Percentiles rank a stretch among this genome's conserved stretches.
Conservation (phyloP, 1,140 invertebrate species). For the Euura saliciscinereae region DNA sequence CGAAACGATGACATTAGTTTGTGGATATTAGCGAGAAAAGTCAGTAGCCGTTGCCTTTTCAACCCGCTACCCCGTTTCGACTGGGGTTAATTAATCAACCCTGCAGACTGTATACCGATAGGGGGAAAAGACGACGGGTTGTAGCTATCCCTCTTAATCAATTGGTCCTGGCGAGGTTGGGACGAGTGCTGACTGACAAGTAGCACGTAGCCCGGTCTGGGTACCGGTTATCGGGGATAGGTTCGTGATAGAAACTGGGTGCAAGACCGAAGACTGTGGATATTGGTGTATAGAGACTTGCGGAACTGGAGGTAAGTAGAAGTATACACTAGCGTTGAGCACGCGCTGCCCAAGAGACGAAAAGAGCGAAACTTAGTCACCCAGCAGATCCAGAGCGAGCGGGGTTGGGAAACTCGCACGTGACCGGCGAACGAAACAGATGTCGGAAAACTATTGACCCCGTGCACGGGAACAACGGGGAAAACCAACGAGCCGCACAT, state of each 20-base stretch:
- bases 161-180: background rate
- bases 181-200: background rate
- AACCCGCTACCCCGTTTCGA: background rate
- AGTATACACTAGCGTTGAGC: background rate
- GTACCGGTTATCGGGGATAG: background rate
- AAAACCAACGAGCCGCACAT: background rate
- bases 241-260: background rate
- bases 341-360: conserved; percentile 6
- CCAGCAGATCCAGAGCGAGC: background rate
- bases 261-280: too few species aligned
- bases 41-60: background rate
- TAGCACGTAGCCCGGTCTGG: background rate
- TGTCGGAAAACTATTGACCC: conserved; percentile 40
- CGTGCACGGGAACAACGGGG: conserved; percentile 12
- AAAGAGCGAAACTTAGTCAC: background rate
- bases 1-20: conserved; percentile 1
- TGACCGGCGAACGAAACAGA: conserved; percentile 37
- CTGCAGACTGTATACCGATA: too few species aligned
- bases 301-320: background rate
- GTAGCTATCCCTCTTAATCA: background rate
- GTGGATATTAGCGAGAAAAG: background rate
- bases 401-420: conserved; percentile 30
- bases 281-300: background rate
- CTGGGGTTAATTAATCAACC: conserved; percentile 1
- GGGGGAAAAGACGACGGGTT: background rate